Evolutionary conservation across 2,113 vertebrate genomes (phyloP).

Genomic region (Pteropus alecto): DNA sequence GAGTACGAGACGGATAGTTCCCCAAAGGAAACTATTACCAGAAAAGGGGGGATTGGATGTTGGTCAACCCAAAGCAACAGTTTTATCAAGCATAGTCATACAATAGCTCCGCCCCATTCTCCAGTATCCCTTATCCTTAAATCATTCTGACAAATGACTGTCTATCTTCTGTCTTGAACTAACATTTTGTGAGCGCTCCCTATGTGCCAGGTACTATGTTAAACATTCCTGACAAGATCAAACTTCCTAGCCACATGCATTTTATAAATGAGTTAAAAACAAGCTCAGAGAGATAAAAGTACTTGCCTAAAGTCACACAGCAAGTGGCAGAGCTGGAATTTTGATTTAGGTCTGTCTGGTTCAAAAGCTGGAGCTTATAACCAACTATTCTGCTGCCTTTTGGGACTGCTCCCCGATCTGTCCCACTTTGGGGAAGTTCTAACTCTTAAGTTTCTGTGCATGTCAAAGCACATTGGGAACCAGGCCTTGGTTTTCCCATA

Average conservation of each 20-base stretch:
- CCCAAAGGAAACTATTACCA: not conserved
- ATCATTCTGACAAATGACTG: not conserved
- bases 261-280: conserved; percentile 17
- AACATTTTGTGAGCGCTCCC: not conserved
- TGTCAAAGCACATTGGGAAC: not conserved
- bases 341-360: not conserved
- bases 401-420: not conserved
- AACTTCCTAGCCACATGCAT: not conserved
- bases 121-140: not conserved
- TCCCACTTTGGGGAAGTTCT: not conserved
- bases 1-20: not conserved
- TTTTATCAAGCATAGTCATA: not conserved
- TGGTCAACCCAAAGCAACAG: not conserved
- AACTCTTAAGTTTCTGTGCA: not conserved
- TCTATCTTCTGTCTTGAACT: not conserved
- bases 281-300: not conserved
- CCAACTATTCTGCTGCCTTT: not conserved
- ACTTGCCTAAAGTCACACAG: not conserved
- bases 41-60: not conserved
- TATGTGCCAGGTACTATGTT: not conserved
- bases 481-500: not conserved
- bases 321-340: not conserved
- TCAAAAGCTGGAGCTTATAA: not conserved
- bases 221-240: not conserved
- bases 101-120: not conserved